A percentile compares a stretch with the other conserved stretches of the same genome.
These are phyloP conservation scores for Eudasyphora cyanicolor DNA, from an alignment of 2,888 invertebrate species.

Conservation along the genomic window DNA sequence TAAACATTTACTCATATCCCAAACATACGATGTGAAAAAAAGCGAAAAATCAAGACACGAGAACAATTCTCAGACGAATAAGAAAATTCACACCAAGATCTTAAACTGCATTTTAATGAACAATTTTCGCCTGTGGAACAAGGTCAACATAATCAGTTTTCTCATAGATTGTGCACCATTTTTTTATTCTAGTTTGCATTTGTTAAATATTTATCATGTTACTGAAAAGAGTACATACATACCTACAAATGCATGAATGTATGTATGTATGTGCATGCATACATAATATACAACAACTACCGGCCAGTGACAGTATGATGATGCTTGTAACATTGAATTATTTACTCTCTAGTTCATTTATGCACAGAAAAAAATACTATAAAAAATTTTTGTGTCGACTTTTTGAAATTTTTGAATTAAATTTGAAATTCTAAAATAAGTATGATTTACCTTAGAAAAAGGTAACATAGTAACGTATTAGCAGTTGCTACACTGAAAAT, in stretches of 20 bases:
- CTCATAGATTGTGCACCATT: constrained; percentile 25
- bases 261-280: neutral
- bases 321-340: constrained; percentile 57
- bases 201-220: constrained; percentile 59
- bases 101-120: constrained; percentile 21
- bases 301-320: neutral
- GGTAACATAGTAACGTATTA: no score
- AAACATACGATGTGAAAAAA: no score
- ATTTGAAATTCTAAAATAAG: no score
- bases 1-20: no score
- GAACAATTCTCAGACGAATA: constrained; percentile 38
- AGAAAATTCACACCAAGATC: constrained; percentile 60
- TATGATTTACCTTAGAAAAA: no score
- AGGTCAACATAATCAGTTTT: constrained; percentile 57
- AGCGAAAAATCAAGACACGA: neutral
- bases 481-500: no score
- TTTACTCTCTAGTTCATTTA: constrained; percentile 24
- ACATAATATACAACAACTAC: neutral
- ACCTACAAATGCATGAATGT: constrained; percentile 21
- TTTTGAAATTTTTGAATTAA: no score
- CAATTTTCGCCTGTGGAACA: constrained; percentile 45
- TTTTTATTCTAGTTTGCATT: constrained; percentile 38
- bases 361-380: neutral
- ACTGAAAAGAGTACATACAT: constrained; percentile 46
- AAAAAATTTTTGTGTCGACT: no score